phyloP scores from a whole-genome alignment of 2,113 vertebrate genomes.

The Chaetodon trifascialis region DNA sequence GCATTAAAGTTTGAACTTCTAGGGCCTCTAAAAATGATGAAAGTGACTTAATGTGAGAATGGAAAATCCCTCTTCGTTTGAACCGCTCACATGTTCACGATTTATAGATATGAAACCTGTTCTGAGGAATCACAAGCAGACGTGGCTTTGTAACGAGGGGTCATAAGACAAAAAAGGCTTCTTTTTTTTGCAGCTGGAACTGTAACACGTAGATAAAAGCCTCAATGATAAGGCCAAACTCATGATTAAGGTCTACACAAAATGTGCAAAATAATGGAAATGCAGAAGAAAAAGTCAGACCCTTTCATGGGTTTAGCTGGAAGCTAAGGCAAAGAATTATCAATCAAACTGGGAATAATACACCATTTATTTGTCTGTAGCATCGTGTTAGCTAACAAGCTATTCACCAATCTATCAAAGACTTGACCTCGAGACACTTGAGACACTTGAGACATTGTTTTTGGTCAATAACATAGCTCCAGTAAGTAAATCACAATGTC shows the following conservation, averaged over 20 bases:
- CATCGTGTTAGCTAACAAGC: not conserved
- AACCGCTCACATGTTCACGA: not conserved
- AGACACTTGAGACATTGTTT: not conserved
- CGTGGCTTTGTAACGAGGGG: not conserved
- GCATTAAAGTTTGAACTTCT: not conserved
- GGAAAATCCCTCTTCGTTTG: not conserved
- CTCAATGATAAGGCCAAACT: not conserved
- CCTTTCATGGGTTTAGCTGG: not conserved
- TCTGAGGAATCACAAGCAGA: not conserved
- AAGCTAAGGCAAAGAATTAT: too few species aligned
- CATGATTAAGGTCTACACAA: not conserved
- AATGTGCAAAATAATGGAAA: not conserved
- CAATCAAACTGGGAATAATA: not conserved
- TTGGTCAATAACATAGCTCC: not conserved
- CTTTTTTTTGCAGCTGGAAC: too few species aligned
- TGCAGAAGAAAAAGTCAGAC: not conserved
- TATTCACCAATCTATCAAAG: not conserved
- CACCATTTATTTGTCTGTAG: not conserved
- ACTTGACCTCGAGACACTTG: not conserved
- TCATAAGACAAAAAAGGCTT: not conserved
- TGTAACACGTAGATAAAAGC: not conserved
- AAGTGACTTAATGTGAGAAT: not conserved
- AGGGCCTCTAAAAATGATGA: not conserved
- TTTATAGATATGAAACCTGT: not conserved
- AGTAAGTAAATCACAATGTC: not conserved